Base-by-base conservation (phyloP, 2,113 vertebrate species). In the Sakesphorus luctuosus region DNA sequence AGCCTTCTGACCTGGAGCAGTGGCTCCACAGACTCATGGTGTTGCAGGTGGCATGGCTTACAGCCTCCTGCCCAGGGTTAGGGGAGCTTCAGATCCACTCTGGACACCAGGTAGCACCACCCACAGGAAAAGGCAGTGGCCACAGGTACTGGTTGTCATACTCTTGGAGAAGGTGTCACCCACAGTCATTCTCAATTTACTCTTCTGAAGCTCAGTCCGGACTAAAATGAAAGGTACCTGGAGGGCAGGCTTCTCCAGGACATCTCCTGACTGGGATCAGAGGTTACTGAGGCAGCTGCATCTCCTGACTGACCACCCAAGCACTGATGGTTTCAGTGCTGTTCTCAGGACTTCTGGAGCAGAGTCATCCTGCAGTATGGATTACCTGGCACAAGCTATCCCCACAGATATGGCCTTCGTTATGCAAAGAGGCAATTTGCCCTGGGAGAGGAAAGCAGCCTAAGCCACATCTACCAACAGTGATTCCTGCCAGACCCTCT, bases 1-100 rank as follows among this genome's bases (percentile, higher is more conserved):
- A 76, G 67, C 38, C 14, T 61, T 47, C 44, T 0, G 1, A 2
- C 28, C 23, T 0, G 0, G 29, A 55, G 46, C 4, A 2, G 25
- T 0, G 0, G 40, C 47, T 91, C 44, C 43, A 46, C 36, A 21
- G n/a, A 29, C 66, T 87, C 0, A 0, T 7, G 13, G n/a, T 21
- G 36, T 4, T 38, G 49, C 3, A 10, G 35, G 74, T 58, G 43
- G 28, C 7, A 4, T 7, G 52, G 73, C 38, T 78, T 10, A 12
- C 40, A 73, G 78, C 20, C 3, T 0, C 44, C 31, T 50, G 35
- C n/a, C 53, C 23, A 25, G 28, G 33, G 21, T 40, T 49, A 6
- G 28, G 16, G 31, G 13, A 23, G 10, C 47, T 87, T 67, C 74
- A 47, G 38, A 24, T 33, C 11, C 58, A 29, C 29, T 12, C 25